phyloP scores from a whole-genome alignment of 2,797 vertebrate species.

The Alauda arvensis region DNA sequence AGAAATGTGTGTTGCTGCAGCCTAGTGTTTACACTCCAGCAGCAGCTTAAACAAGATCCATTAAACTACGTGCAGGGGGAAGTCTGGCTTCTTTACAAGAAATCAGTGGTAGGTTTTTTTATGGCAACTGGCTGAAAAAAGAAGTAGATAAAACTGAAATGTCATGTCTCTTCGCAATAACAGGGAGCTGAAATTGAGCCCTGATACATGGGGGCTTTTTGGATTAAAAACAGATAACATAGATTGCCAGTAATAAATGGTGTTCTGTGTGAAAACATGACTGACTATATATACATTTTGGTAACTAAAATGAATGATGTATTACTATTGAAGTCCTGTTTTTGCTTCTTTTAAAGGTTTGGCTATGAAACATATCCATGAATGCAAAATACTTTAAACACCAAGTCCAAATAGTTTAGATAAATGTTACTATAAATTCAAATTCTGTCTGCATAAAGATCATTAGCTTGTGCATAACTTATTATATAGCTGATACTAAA shows the following conservation, averaged over 20 bases:
- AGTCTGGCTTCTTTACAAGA: not conserved
- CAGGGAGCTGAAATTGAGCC: not conserved
- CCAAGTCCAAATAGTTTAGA: not conserved
- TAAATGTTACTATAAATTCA: not conserved
- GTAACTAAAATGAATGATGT: not conserved
- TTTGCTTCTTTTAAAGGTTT: not conserved
- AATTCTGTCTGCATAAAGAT: conserved; percentile 14
- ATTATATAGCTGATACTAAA: not conserved
- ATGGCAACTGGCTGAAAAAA: not conserved
- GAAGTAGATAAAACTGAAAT: not conserved
- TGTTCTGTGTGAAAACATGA: not conserved
- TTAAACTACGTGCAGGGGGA: not conserved
- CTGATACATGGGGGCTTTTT: not conserved
- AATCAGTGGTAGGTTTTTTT: not conserved
- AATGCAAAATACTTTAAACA: not conserved
- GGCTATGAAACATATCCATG: not conserved
- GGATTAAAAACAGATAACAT: not conserved
- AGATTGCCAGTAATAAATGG: not conserved
- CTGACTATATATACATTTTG: not conserved
- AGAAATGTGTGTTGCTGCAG: conserved; percentile 4
- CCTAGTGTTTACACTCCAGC: not conserved
- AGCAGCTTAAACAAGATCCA: conserved; percentile 5
- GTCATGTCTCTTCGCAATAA: not conserved
- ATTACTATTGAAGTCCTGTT: not conserved
- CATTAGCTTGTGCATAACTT: conserved; percentile 7